phyloP scores from a whole-genome alignment of 2,888 invertebrate genomes.

The Drosophila nr. perissopoda region DNA sequence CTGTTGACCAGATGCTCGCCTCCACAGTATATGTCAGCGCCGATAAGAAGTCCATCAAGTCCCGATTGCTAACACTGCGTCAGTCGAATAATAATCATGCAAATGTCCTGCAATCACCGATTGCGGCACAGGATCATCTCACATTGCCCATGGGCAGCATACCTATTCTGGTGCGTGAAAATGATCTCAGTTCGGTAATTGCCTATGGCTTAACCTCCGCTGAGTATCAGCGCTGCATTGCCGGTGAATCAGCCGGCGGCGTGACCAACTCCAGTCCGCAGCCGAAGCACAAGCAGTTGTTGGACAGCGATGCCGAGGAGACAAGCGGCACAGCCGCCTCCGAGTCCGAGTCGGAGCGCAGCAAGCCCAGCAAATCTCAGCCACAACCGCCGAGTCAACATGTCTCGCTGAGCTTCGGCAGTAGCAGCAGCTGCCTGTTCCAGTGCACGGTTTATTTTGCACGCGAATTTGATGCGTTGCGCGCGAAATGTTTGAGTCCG shows the following conservation, averaged over 20 bases:
- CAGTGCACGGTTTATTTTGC: constrained; percentile 96
- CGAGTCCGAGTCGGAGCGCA: constrained; percentile 50
- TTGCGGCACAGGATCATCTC: constrained; percentile 89
- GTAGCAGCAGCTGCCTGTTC: constrained; percentile 91
- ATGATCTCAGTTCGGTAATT: constrained; percentile 93
- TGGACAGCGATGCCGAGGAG: constrained; percentile 81
- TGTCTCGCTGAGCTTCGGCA: constrained; percentile 87
- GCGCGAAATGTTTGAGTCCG: constrained; percentile 85
- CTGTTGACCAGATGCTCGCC: constrained; percentile 64
- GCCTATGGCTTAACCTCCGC: constrained; percentile 91
- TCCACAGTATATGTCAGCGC: constrained; percentile 51
- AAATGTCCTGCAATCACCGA: constrained; percentile 86
- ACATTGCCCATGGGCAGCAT: constrained; percentile 87
- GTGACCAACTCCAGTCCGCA: constrained; percentile 78
- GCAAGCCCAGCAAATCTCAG: constrained; percentile 49
- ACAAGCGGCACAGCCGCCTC: constrained; percentile 34
- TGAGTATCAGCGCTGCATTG: constrained; percentile 89
- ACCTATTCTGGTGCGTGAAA: constrained; percentile 91
- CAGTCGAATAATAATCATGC: constrained; percentile 86
- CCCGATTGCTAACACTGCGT: constrained; percentile 88
- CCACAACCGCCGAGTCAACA: constrained; percentile 81
- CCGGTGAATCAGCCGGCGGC: constrained; percentile 21
- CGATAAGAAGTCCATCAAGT: constrained; percentile 88
- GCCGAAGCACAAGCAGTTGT: constrained; percentile 80
- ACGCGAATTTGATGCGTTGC: constrained; percentile 93